A percentile compares a stretch with the other conserved stretches of the same genome.
phyloP scores from a whole-genome alignment of 1,140 invertebrate species.

The Hesperophylax magnus region DNA sequence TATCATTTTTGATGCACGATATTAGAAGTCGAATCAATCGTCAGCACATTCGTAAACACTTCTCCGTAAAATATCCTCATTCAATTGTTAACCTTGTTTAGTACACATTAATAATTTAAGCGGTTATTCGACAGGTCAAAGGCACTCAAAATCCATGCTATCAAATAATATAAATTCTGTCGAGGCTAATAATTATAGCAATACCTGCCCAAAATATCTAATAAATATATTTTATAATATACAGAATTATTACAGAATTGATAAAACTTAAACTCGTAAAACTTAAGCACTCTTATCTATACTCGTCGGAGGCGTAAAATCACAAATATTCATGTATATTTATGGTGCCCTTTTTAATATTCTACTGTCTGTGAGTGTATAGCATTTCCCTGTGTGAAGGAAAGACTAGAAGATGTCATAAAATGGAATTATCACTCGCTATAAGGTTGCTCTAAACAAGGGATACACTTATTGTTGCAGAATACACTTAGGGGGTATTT shows the following conservation, averaged over 20 bases:
- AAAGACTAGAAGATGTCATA: neutral
- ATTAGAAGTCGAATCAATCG: too few species aligned
- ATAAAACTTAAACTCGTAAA: neutral
- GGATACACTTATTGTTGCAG: too few species aligned
- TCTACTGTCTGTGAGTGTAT: neutral
- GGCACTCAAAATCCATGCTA: slow-evolving; percentile 10
- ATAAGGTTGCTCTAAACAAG: too few species aligned
- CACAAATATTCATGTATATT: too few species aligned
- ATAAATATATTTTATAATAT: neutral
- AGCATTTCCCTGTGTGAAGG: slow-evolving; percentile 1
- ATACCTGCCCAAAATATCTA: neutral
- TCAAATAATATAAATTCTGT: neutral
- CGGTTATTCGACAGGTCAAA: neutral
- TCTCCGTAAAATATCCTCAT: too few species aligned
- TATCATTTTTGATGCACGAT: too few species aligned
- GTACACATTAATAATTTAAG: neutral
- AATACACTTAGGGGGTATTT: too few species aligned
- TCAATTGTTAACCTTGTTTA: too few species aligned
- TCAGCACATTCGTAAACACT: too few species aligned
- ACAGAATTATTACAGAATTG: slow-evolving; percentile 8
- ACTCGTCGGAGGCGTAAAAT: neutral
- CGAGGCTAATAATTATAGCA: neutral
- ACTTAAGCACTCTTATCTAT: neutral
- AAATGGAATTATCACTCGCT: neutral
- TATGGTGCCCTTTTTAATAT: neutral